Conservation (phyloP, 1,140 invertebrate genomes). For the Branchinecta lindahli region DNA sequence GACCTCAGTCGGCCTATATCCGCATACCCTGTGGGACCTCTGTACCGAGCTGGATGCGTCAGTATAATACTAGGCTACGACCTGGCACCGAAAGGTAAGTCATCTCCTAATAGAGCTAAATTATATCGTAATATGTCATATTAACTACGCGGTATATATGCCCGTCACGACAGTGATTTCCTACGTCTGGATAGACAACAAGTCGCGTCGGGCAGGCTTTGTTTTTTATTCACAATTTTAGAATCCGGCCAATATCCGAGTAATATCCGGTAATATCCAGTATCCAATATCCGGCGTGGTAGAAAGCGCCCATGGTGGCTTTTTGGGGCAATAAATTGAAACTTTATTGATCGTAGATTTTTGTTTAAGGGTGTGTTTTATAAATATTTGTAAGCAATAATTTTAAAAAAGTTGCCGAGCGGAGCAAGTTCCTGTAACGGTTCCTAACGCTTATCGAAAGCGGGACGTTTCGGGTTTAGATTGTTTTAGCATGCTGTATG, state of each 20-base stretch:
- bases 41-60: constrained; percentile 43
- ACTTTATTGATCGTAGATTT: no score
- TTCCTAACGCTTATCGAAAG: no score
- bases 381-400: no score
- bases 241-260: no score
- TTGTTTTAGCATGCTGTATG: no score
- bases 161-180: neutral
- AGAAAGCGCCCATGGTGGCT: no score
- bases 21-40: constrained; percentile 42
- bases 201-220: neutral
- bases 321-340: no score
- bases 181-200: neutral
- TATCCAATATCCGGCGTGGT: neutral
- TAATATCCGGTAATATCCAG: no score
- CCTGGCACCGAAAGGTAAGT: constrained; percentile 47
- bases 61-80: constrained; percentile 56
- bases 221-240: neutral
- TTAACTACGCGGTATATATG: neutral
- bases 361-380: no score
- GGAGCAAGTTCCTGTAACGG: no score
- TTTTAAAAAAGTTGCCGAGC: no score
- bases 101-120: neutral
- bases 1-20: constrained; percentile 38
- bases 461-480: no score
- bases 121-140: neutral